Percentiles rank a stretch among this genome's conserved stretches.
Conservation (phyloP, 2,113 vertebrate species). For the Charadrius vociferus region DNA sequence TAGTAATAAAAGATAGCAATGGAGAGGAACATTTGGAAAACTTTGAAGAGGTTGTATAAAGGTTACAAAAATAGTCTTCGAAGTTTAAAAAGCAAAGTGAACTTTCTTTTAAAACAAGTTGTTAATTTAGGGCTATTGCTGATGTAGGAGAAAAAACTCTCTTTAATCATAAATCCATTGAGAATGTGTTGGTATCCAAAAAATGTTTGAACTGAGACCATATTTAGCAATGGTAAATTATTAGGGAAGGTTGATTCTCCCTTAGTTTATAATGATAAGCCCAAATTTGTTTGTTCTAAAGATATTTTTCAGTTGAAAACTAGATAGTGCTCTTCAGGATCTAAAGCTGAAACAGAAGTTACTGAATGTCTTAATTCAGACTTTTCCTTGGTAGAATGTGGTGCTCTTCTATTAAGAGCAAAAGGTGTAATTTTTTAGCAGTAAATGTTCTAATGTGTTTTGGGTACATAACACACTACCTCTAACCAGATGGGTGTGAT, state of each 20-base stretch:
- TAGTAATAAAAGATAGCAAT: slow-evolving; percentile 53
- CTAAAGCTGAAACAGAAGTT: not conserved
- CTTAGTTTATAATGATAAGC: slow-evolving; percentile 25
- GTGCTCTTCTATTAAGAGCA: not conserved
- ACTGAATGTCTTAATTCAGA: not conserved
- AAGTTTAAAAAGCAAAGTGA: slow-evolving; percentile 45
- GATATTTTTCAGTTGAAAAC: not conserved
- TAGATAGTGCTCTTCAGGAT: not conserved
- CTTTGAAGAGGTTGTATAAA: slow-evolving; percentile 42
- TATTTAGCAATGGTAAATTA: not conserved
- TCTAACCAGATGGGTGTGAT: not conserved
- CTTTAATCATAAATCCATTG: slow-evolving; percentile 35
- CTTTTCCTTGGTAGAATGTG: not conserved
- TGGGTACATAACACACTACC: not conserved
- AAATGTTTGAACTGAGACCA: slow-evolving; percentile 24
- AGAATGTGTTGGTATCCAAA: slow-evolving; percentile 37
- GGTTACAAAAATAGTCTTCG: slow-evolving; percentile 53
- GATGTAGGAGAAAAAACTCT: slow-evolving; percentile 17
- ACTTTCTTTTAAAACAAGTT: slow-evolving; percentile 43
- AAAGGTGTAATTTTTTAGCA: not conserved
- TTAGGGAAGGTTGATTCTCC: not conserved
- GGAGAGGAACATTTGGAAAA: slow-evolving; percentile 17
- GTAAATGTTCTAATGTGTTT: not conserved
- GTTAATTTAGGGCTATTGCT: slow-evolving; percentile 45
- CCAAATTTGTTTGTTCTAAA: slow-evolving; percentile 26